phyloP scores from a whole-genome alignment of 2,888 invertebrate species.

The Drosophila pseudotakahashii region DNA sequence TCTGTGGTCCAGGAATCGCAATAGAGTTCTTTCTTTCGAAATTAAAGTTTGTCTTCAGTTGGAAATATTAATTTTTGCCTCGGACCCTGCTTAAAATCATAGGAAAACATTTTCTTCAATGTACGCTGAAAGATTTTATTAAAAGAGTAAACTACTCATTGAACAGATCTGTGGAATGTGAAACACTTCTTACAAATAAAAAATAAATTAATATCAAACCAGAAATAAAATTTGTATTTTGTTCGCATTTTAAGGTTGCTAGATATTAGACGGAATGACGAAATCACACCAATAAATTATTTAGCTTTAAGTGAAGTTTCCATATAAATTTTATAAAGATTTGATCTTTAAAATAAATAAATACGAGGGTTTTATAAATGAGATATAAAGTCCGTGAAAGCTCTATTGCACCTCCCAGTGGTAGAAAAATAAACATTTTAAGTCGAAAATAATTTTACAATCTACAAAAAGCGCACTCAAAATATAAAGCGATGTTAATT shows the following conservation, averaged over 20 bases:
- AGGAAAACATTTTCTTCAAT: not conserved
- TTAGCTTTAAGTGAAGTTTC: not conserved
- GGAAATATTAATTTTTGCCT: too few species aligned
- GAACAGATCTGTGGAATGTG: slow-evolving; percentile 1
- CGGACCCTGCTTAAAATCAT: too few species aligned
- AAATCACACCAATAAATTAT: not conserved
- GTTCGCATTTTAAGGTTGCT: not conserved
- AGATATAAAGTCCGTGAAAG: not conserved
- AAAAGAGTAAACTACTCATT: not conserved
- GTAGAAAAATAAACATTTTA: not conserved
- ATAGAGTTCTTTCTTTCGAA: slow-evolving; percentile 11
- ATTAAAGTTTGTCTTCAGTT: not conserved
- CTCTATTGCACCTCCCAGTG: slow-evolving; percentile 10
- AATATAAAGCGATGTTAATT: not conserved
- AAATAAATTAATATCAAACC: not conserved
- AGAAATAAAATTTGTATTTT: not conserved
- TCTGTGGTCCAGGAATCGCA: slow-evolving; percentile 66
- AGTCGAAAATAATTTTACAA: not conserved
- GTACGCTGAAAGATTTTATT: not conserved
- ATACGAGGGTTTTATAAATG: not conserved
- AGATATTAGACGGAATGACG: not conserved
- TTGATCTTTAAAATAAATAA: not conserved
- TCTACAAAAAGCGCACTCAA: not conserved
- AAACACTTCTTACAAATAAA: not conserved
- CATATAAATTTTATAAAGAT: not conserved